Conservation (phyloP, 1,140 invertebrate species). For the Ylistrum balloti region DNA sequence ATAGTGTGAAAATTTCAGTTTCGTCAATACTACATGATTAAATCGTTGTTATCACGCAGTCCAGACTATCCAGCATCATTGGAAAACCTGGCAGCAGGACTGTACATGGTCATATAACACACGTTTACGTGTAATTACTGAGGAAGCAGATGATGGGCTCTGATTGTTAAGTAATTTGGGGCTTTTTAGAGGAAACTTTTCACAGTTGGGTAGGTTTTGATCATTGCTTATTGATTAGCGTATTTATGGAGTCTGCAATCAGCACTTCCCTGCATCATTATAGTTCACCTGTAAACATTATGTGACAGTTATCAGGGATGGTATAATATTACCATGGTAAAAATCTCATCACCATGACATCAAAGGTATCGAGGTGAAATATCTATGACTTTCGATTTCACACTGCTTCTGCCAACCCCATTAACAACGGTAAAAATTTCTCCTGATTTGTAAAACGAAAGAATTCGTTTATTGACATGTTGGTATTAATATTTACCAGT, state of each 20-base stretch:
- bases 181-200: conserved; percentile 28
- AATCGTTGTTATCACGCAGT: background rate
- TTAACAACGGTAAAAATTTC: background rate
- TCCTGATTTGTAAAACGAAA: background rate
- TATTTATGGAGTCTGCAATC: background rate
- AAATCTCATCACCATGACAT: background rate
- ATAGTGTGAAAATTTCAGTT: conserved; percentile 27
- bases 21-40: conserved; percentile 34
- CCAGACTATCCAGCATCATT: background rate
- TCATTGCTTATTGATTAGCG: conserved; percentile 1
- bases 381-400: background rate
- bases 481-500: background rate
- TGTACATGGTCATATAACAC: conserved; percentile 11
- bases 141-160: conserved; percentile 14
- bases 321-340: background rate
- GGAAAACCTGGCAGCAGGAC: background rate
- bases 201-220: conserved; percentile 33
- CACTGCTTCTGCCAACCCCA: background rate
- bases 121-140: background rate
- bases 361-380: background rate
- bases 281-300: background rate
- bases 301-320: background rate
- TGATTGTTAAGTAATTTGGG: conserved; percentile 16
- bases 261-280: background rate
- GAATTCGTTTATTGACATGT: background rate